phyloP scores from a whole-genome alignment of 2,113 vertebrate genomes.

The Lepus timidus region DNA sequence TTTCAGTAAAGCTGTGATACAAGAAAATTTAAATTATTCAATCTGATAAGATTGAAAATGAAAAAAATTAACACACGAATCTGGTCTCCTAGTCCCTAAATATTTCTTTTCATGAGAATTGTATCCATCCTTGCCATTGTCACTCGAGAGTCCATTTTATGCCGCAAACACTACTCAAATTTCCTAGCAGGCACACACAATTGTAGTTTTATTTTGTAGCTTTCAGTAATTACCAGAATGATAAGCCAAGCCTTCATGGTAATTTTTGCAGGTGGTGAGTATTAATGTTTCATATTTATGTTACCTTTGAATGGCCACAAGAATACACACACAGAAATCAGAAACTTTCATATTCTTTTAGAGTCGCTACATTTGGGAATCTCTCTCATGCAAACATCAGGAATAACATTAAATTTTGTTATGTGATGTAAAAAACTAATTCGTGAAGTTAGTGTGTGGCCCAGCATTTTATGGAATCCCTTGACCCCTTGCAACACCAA shows the following conservation, averaged over 20 bases:
- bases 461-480: too few species aligned
- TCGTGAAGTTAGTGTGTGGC: too few species aligned
- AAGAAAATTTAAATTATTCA: constrained; percentile 49
- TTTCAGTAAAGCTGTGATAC: constrained; percentile 36
- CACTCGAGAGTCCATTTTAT: background rate
- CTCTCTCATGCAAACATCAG: constrained; percentile 29
- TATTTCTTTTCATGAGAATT: constrained; percentile 30
- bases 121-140: background rate
- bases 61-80: background rate
- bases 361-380: background rate
- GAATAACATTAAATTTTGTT: background rate
- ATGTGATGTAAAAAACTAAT: constrained; percentile 3
- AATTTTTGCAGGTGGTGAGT: constrained; percentile 4
- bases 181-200: background rate
- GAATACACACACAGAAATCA: background rate
- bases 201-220: constrained; percentile 46
- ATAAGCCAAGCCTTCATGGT: background rate
- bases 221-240: constrained; percentile 6
- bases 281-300: constrained; percentile 42
- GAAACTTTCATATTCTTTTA: background rate
- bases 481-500: too few species aligned
- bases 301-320: background rate
- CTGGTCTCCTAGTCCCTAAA: background rate
- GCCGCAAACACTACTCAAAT: background rate
- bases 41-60: background rate